Evolutionary conservation across 2,888 invertebrate genomes (phyloP).

Genomic region (Diaprepes abbreviatus): DNA sequence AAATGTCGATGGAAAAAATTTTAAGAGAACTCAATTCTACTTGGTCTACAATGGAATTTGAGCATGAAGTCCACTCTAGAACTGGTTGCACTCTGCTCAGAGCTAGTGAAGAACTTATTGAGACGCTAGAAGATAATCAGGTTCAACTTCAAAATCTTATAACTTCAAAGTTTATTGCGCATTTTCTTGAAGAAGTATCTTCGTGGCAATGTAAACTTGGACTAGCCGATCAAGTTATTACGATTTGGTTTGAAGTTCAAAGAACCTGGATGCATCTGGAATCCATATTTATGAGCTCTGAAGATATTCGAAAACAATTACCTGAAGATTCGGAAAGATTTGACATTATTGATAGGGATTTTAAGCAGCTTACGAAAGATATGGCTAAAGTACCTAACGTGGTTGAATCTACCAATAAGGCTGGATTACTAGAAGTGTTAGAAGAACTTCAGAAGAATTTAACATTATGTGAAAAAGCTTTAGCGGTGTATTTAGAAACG

Average conservation of each 20-base stretch:
- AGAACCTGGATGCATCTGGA: conserved; percentile 97
- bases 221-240: conserved; percentile 93
- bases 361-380: conserved; percentile 85
- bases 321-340: conserved; percentile 95
- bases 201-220: conserved; percentile 94
- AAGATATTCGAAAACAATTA: conserved; percentile 94
- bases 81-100: conserved; percentile 89
- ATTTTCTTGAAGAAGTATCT: conserved; percentile 95
- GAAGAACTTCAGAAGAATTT: conserved; percentile 88
- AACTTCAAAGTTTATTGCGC: conserved; percentile 96
- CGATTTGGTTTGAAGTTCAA: conserved; percentile 96
- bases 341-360: conserved; percentile 90
- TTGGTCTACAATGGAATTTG: conserved; percentile 95
- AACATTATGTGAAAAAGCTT: conserved; percentile 93
- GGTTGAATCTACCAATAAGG: conserved; percentile 89
- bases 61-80: conserved; percentile 88
- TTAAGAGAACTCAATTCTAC: conserved; percentile 90
- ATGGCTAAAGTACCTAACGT: conserved; percentile 90
- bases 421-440: conserved; percentile 83
- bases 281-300: conserved; percentile 98
- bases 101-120: conserved; percentile 95
- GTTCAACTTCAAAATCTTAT: conserved; percentile 96
- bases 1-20: conserved; percentile 98
- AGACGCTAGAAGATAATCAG: conserved; percentile 98
- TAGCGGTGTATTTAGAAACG: conserved; percentile 97